Conservation (phyloP, 1,140 invertebrate genomes). For the Trichoplusia ni region DNA sequence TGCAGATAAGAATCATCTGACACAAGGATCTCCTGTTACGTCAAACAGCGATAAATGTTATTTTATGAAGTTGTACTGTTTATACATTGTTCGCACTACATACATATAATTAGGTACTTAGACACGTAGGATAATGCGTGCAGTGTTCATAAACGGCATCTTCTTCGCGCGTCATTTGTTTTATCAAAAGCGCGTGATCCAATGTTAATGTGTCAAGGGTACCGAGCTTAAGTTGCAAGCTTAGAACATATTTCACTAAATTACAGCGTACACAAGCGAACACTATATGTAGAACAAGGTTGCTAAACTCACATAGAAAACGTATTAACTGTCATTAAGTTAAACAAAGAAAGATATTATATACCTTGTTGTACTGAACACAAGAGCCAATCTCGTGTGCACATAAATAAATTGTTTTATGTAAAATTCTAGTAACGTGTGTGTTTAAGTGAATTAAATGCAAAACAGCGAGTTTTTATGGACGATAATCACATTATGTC, state of each 20-base stretch:
- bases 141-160: too few relatives aligned
- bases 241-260: constrained; percentile 29
- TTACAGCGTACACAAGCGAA: constrained; percentile 23
- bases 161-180: background rate
- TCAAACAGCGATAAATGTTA: too few relatives aligned
- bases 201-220: constrained; percentile 36
- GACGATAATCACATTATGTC: background rate
- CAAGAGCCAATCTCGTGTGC: background rate
- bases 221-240: constrained; percentile 21
- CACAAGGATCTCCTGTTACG: too few relatives aligned
- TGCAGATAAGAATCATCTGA: too few relatives aligned
- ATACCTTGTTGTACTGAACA: background rate
- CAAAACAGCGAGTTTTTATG: background rate
- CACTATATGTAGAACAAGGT: constrained; percentile 45
- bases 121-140: too few relatives aligned
- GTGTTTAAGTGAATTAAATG: background rate
- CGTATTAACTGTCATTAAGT: background rate
- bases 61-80: too few relatives aligned
- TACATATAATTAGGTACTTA: too few relatives aligned
- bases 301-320: constrained; percentile 24
- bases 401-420: background rate
- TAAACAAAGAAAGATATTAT: background rate
- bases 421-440: background rate
- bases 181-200: constrained; percentile 18
- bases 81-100: too few relatives aligned